These are phyloP conservation scores for Nymphalis polychloros DNA, from an alignment of 2,888 invertebrate genomes.

Conservation along the genomic window DNA sequence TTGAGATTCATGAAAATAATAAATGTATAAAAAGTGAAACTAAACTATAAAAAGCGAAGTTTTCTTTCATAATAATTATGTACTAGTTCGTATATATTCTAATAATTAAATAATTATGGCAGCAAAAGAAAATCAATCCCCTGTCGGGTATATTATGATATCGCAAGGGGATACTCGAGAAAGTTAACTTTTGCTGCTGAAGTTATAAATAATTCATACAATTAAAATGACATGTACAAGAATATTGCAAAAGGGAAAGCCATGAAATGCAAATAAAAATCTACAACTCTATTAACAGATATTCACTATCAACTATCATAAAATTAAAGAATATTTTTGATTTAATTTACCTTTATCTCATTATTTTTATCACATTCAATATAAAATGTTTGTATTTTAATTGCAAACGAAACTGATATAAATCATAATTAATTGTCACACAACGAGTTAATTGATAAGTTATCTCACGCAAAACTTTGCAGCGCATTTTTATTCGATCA, in stretches of 20 bases:
- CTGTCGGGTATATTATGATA: not conserved
- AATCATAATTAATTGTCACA: not conserved
- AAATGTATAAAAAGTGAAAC: too few relatives aligned
- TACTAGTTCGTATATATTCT: too few relatives aligned
- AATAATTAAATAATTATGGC: not conserved
- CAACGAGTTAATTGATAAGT: not conserved
- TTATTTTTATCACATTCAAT: not conserved
- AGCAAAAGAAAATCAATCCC: slow-evolving; percentile 8
- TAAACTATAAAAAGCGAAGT: too few relatives aligned
- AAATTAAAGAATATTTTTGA: not conserved
- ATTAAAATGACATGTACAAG: slow-evolving; percentile 10
- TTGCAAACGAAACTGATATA: not conserved
- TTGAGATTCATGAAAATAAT: too few relatives aligned
- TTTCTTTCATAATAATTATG: too few relatives aligned
- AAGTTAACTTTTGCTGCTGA: slow-evolving; percentile 7
- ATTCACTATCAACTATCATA: not conserved
- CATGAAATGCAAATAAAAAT: slow-evolving; percentile 6
- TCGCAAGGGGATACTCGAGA: slow-evolving; percentile 8
- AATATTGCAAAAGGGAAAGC: not conserved
- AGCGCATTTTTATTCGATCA: not conserved
- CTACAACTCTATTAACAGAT: not conserved
- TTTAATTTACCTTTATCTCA: not conserved
- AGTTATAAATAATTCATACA: slow-evolving; percentile 13
- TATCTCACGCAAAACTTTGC: slow-evolving; percentile 4
- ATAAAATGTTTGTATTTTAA: not conserved